Conservation (phyloP, 2,113 vertebrate species). For the Plestiodon gilberti region DNA sequence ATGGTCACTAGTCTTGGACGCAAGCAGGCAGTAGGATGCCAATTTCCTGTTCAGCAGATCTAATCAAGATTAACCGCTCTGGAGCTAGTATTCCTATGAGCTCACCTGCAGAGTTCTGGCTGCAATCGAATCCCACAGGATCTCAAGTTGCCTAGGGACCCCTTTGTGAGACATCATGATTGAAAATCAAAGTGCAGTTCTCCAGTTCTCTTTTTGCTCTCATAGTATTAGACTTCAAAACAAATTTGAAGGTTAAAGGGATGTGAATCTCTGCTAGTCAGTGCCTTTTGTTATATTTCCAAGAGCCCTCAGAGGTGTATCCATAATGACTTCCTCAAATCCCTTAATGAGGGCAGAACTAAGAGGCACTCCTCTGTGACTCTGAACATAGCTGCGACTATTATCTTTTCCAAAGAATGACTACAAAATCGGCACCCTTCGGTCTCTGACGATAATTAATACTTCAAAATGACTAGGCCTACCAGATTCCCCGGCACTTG, state of each 20-base stretch:
- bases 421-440: background rate
- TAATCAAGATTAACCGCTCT: background rate
- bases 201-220: background rate
- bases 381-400: background rate
- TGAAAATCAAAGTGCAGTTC: background rate
- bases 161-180: background rate
- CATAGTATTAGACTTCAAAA: conserved; percentile 18
- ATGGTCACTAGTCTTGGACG: background rate
- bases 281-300: background rate
- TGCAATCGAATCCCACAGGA: background rate
- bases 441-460: background rate
- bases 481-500: too few relatives aligned
- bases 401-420: background rate
- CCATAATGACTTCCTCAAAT: background rate
- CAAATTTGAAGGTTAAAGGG: background rate
- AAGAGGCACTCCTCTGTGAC: background rate
- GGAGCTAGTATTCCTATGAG: background rate
- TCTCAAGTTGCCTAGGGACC: background rate
- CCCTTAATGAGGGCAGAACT: background rate
- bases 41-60: background rate
- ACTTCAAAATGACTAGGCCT: background rate
- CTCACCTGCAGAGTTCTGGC: too few relatives aligned
- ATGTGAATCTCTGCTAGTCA: background rate
- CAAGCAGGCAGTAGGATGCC: background rate
- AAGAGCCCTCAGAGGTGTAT: background rate